phyloP scores from a whole-genome alignment of 2,888 invertebrate genomes.

The Ceriagrion tenellum region DNA sequence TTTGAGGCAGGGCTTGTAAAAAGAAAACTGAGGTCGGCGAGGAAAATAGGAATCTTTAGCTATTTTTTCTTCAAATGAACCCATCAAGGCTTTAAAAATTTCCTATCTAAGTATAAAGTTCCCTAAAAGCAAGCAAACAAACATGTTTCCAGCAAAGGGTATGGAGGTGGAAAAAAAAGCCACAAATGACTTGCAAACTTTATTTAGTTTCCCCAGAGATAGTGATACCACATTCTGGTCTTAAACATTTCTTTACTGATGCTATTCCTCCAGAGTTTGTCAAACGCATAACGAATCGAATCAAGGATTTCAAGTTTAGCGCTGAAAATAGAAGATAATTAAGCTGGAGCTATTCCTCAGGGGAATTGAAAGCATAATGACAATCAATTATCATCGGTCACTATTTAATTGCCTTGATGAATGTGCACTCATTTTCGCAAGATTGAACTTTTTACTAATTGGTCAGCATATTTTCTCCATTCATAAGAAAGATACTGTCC shows the following conservation, averaged over 20 bases:
- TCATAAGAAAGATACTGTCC: no score
- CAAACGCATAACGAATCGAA: no score
- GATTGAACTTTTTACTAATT: no score
- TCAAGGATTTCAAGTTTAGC: no score
- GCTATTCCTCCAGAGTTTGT: background rate
- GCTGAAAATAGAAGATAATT: no score
- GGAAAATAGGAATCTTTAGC: background rate
- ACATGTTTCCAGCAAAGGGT: background rate
- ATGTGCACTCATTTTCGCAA: no score
- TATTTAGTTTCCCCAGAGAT: background rate
- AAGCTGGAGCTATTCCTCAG: no score
- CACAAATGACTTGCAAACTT: background rate
- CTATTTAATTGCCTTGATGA: no score
- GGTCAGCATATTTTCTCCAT: no score
- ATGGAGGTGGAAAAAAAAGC: background rate
- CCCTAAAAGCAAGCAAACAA: background rate
- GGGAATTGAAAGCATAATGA: no score
- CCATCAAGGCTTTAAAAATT: background rate
- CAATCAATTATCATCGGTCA: no score
- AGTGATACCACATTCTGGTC: background rate
- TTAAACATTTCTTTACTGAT: background rate
- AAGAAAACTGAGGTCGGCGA: background rate
- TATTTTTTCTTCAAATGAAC: background rate
- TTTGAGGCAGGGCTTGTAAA: no score
- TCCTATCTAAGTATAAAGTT: background rate